These are phyloP conservation scores for Chelmon rostratus DNA, from an alignment of 2,797 vertebrate species.

Conservation along the genomic window DNA sequence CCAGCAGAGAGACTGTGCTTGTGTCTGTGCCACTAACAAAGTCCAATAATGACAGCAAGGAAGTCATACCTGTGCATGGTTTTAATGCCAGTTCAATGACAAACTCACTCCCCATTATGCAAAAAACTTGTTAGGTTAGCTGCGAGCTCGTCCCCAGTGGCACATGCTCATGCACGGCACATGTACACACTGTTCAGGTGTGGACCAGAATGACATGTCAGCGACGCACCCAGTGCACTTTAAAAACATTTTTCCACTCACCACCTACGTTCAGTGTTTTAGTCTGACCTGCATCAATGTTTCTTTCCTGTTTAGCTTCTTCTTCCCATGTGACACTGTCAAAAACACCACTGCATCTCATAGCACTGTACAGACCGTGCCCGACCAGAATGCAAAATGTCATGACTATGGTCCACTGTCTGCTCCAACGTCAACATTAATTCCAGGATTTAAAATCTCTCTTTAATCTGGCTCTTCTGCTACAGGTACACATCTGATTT, in stretches of 20 bases:
- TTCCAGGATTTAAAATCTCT: conserved; percentile 31
- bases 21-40: neutral
- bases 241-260: conserved; percentile 27
- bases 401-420: neutral
- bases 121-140: conserved; percentile 69
- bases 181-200: conserved; percentile 46
- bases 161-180: conserved; percentile 25
- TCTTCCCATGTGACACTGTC: neutral
- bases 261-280: conserved; percentile 30
- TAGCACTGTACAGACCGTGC: neutral
- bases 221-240: conserved; percentile 59
- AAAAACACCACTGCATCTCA: neutral
- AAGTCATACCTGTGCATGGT: neutral
- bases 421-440: conserved; percentile 3
- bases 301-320: conserved; percentile 10
- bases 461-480: conserved; percentile 39
- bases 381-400: neutral
- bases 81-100: conserved; percentile 53
- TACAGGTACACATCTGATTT: conserved; percentile 15
- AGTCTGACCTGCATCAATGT: conserved; percentile 1
- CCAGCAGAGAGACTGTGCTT: neutral
- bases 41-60: neutral
- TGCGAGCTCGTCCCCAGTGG: conserved; percentile 34
- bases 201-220: conserved; percentile 56
- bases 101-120: conserved; percentile 45